A percentile compares a stretch with the other conserved stretches of the same genome.
Conservation (phyloP, 2,888 invertebrate species). For the Hybos culiciformis region DNA sequence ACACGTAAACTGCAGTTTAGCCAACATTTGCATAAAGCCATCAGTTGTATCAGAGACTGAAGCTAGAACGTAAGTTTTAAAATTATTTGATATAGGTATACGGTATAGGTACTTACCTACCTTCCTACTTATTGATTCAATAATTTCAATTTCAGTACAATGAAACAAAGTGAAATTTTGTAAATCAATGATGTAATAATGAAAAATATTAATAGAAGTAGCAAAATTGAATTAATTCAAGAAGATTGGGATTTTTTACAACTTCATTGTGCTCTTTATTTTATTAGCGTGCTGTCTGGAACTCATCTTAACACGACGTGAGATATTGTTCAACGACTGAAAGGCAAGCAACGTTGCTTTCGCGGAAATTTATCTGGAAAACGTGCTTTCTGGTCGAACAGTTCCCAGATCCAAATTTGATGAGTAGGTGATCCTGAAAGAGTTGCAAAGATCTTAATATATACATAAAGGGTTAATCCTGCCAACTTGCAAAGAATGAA, state of each 20-base stretch:
- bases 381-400: conserved; percentile 91
- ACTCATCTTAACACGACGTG: conserved; percentile 81
- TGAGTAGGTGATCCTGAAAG: conserved; percentile 91
- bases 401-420: conserved; percentile 95
- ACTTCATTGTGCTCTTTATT: conserved; percentile 85
- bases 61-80: conserved; percentile 82
- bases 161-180: conserved; percentile 92
- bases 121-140: too few species aligned
- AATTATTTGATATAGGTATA: too few species aligned
- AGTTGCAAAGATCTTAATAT: conserved; percentile 91
- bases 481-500: conserved; percentile 75
- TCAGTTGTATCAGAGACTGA: conserved; percentile 91
- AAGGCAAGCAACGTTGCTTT: conserved; percentile 97
- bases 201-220: conserved; percentile 76
- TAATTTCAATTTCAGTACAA: conserved; percentile 70
- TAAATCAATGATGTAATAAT: conserved; percentile 87
- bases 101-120: too few species aligned
- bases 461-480: conserved; percentile 81
- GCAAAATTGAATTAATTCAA: conserved; percentile 78
- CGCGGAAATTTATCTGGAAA: conserved; percentile 96
- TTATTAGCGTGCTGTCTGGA: conserved; percentile 94
- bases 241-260: conserved; percentile 97
- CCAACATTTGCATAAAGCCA: conserved; percentile 93
- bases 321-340: conserved; percentile 84
- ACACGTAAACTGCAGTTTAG: too few species aligned